Evolutionary conservation across 1,140 invertebrate genomes (phyloP).

Genomic region (Conus betulinus): DNA sequence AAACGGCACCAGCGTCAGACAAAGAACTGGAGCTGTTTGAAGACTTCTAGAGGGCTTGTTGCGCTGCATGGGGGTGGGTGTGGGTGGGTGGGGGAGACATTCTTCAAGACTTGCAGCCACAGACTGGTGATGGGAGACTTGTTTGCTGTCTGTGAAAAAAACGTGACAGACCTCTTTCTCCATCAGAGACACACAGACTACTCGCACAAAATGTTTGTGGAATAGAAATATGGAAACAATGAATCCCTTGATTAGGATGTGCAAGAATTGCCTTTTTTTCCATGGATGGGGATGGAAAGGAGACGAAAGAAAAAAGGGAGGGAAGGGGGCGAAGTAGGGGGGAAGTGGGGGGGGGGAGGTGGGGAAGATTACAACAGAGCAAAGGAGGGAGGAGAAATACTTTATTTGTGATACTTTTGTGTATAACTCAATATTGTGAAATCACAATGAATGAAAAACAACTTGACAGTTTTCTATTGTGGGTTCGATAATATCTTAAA

Average conservation of each 20-base stretch:
- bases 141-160: background rate
- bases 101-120: background rate
- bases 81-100: background rate
- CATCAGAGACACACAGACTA: too few relatives aligned
- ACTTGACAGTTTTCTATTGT: too few relatives aligned
- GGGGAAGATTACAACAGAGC: too few relatives aligned
- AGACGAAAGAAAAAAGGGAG: slow-evolving; percentile 16
- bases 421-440: too few relatives aligned
- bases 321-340: too few relatives aligned
- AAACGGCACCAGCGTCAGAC: slow-evolving; percentile 84
- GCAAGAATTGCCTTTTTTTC: background rate
- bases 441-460: too few relatives aligned
- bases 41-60: slow-evolving; percentile 82
- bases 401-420: too few relatives aligned
- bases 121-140: background rate
- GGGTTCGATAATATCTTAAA: too few relatives aligned
- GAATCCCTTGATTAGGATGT: too few relatives aligned
- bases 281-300: background rate
- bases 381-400: background rate
- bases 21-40: slow-evolving; percentile 90
- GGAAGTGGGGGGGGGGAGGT: too few relatives aligned
- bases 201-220: too few relatives aligned
- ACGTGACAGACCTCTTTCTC: background rate
- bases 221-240: too few relatives aligned
- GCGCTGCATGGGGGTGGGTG: background rate